These are phyloP conservation scores for Listrodromus nycthemerus DNA, from an alignment of 2,888 invertebrate genomes.

Conservation along the genomic window DNA sequence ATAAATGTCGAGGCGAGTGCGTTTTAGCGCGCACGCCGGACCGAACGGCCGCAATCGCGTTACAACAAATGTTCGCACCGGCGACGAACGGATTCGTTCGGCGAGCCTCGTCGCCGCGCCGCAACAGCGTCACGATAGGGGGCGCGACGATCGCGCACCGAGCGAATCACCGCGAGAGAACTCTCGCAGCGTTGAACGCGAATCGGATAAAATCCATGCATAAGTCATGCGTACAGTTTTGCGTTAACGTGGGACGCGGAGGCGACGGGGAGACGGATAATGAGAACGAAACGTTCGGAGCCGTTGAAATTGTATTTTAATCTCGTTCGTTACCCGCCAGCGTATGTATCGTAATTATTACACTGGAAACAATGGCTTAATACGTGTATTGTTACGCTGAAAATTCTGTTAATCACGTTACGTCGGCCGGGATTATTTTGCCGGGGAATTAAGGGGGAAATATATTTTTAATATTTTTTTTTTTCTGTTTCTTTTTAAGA, in stretches of 20 bases:
- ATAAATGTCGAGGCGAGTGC: conserved; percentile 70
- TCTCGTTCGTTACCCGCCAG: conserved; percentile 26
- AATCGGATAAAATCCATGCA: conserved; percentile 62
- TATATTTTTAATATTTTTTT: background rate
- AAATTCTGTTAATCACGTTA: conserved; percentile 25
- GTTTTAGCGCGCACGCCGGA: conserved; percentile 53
- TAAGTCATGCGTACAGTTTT: conserved; percentile 58
- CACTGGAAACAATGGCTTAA: conserved; percentile 37
- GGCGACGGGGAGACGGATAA: conserved; percentile 11
- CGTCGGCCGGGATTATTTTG: background rate
- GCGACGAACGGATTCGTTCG: conserved; percentile 50
- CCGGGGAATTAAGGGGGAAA: background rate
- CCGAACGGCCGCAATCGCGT: conserved; percentile 73
- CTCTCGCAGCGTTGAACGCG: conserved; percentile 29
- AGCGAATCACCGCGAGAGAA: conserved; percentile 23
- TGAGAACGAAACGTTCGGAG: conserved; percentile 56
- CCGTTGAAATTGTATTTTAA: conserved; percentile 47
- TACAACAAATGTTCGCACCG: conserved; percentile 67
- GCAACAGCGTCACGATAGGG: background rate
- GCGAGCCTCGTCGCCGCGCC: conserved; percentile 12
- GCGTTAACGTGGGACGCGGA: background rate
- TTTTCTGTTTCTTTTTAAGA: too few relatives aligned
- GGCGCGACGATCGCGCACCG: background rate
- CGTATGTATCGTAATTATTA: conserved; percentile 29
- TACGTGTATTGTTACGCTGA: conserved; percentile 22